These are phyloP conservation scores for Epinotia brunnichana DNA, from an alignment of 2,888 invertebrate species.

Conservation along the genomic window DNA sequence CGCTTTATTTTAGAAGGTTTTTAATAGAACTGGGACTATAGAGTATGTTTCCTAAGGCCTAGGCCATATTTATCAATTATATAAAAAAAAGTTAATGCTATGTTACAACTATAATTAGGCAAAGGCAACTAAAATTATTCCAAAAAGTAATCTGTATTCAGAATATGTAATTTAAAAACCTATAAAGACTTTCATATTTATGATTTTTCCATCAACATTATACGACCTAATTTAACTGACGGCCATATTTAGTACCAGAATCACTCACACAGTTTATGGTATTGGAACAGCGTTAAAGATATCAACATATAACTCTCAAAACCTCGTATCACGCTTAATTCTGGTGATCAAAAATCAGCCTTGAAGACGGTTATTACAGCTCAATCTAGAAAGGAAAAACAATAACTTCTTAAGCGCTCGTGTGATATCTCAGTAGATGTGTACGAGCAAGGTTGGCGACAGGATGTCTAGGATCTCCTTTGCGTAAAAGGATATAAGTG, in stretches of 20 bases:
- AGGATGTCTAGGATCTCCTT: constrained; percentile 18
- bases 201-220: background rate
- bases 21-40: no score
- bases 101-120: no score
- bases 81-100: no score
- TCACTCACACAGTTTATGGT: constrained; percentile 18
- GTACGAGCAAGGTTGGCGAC: constrained; percentile 18
- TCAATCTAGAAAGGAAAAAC: background rate
- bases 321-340: background rate
- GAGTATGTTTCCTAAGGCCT: no score
- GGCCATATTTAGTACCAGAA: background rate
- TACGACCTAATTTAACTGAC: constrained; percentile 6
- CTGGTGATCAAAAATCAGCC: background rate
- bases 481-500: constrained; percentile 1
- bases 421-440: background rate
- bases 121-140: no score
- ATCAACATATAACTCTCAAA: background rate
- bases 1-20: no score
- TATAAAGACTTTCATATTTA: background rate
- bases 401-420: background rate
- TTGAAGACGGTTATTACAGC: background rate
- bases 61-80: no score
- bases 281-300: constrained; percentile 10
- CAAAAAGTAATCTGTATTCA: no score
- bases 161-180: background rate